Percentiles rank a stretch among this genome's conserved stretches.
These are phyloP conservation scores for Agapetus fuscipes DNA, from an alignment of 2,888 invertebrate species.

Conservation along the genomic window DNA sequence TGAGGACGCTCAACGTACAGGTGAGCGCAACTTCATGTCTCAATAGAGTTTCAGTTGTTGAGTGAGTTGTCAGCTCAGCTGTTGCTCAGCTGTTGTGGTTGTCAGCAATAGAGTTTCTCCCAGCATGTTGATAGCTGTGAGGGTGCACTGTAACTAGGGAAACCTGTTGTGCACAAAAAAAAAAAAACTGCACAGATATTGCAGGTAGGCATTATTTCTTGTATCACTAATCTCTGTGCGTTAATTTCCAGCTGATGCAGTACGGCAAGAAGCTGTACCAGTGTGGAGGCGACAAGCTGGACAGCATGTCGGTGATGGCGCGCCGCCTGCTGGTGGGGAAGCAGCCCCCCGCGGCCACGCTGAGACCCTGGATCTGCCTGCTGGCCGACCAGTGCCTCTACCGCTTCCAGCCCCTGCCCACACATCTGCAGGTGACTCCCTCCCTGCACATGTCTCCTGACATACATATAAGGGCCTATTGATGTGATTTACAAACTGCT, in stretches of 20 bases:
- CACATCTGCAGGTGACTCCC: too few species aligned
- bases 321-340: constrained; percentile 15
- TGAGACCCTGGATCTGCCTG: constrained; percentile 16
- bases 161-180: too few species aligned
- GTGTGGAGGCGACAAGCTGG: constrained; percentile 16
- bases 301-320: constrained; percentile 14
- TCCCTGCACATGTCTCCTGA: too few species aligned
- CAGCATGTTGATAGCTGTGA: too few species aligned
- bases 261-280: constrained; percentile 15
- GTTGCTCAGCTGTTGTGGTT: background rate
- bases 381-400: constrained; percentile 19
- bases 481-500: too few species aligned
- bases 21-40: too few species aligned
- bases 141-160: too few species aligned
- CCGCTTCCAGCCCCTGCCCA: constrained; percentile 17
- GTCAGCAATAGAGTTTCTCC: background rate
- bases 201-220: too few species aligned
- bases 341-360: constrained; percentile 13
- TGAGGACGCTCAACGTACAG: constrained; percentile 19
- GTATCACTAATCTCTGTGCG: too few species aligned
- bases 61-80: background rate
- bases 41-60: too few species aligned
- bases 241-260: constrained; percentile 19
- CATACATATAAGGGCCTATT: too few species aligned
- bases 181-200: too few species aligned